Evolutionary conservation across 2,888 invertebrate genomes (phyloP).

Genomic region (Diplazon laetatorius): DNA sequence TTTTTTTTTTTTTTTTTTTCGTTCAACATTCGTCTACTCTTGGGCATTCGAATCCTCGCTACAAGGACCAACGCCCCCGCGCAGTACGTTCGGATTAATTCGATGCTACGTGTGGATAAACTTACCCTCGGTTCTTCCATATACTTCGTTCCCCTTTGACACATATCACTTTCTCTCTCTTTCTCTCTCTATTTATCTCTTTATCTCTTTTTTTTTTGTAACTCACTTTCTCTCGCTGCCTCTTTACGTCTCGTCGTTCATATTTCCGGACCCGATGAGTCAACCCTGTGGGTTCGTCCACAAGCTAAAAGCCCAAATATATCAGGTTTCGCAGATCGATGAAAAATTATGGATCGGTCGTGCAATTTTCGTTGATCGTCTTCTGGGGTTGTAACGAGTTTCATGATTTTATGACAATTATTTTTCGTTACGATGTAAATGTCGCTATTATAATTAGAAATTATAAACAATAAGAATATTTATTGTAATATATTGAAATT

Average conservation of each 20-base stretch:
- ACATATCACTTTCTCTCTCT: neutral
- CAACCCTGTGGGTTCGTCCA: constrained; percentile 20
- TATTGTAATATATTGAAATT: too few species aligned
- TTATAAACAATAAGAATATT: too few species aligned
- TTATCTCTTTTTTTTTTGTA: neutral
- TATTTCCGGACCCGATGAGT: constrained; percentile 43
- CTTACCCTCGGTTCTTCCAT: constrained; percentile 41
- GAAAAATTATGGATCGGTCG: too few species aligned
- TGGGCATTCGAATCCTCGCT: constrained; percentile 47
- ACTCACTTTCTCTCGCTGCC: neutral
- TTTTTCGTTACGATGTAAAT: too few species aligned
- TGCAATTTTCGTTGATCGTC: too few species aligned
- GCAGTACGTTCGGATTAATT: constrained; percentile 50
- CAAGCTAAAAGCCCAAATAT: constrained; percentile 11
- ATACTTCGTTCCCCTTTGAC: too few species aligned
- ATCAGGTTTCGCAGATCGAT: neutral
- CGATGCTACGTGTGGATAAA: constrained; percentile 11
- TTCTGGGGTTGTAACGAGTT: too few species aligned
- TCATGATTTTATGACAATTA: too few species aligned
- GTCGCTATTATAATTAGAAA: too few species aligned
- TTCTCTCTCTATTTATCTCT: constrained; percentile 10
- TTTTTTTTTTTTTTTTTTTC: too few species aligned
- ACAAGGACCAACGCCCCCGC: constrained; percentile 41
- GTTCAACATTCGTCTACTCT: too few species aligned
- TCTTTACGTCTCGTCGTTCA: constrained; percentile 7